Conservation (phyloP, 1,140 invertebrate species). For the Stenopsyche tienmushanensis region DNA sequence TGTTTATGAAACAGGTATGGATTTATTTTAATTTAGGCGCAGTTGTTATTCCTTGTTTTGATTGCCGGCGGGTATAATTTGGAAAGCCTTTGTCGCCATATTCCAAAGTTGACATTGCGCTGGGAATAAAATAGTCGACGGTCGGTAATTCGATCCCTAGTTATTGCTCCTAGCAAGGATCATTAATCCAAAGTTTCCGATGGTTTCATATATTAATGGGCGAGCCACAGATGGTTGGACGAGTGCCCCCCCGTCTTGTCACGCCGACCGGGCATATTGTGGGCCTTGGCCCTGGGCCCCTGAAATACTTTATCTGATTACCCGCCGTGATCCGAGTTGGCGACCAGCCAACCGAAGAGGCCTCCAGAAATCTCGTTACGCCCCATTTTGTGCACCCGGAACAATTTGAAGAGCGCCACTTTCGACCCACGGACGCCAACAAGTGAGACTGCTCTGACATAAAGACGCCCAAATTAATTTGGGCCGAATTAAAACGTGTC, state of each 20-base stretch:
- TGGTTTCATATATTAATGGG: too few species aligned
- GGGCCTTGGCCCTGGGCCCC: background rate
- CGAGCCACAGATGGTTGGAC: slow-evolving; percentile 15
- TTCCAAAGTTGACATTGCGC: too few species aligned
- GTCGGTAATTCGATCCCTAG: background rate
- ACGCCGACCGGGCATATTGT: slow-evolving; percentile 3
- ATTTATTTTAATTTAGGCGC: too few species aligned
- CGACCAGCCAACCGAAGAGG: background rate
- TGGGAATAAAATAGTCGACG: too few species aligned
- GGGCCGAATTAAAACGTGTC: too few species aligned
- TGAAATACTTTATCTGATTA: slow-evolving; percentile 25
- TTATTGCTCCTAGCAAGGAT: background rate
- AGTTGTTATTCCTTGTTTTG: too few species aligned
- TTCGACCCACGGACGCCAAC: slow-evolving; percentile 4
- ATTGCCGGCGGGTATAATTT: too few species aligned
- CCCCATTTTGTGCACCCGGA: background rate
- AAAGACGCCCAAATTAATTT: slow-evolving; percentile 8
- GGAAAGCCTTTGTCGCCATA: too few species aligned
- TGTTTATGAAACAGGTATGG: too few species aligned
- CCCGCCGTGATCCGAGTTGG: background rate
- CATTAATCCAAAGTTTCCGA: background rate
- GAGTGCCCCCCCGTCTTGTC: background rate
- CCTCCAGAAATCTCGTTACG: slow-evolving; percentile 1
- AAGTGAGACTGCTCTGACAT: slow-evolving; percentile 15
- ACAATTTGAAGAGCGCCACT: slow-evolving; percentile 12